Base-by-base conservation (phyloP, 2,113 vertebrate genomes). In the Muscicapa adusta region DNA sequence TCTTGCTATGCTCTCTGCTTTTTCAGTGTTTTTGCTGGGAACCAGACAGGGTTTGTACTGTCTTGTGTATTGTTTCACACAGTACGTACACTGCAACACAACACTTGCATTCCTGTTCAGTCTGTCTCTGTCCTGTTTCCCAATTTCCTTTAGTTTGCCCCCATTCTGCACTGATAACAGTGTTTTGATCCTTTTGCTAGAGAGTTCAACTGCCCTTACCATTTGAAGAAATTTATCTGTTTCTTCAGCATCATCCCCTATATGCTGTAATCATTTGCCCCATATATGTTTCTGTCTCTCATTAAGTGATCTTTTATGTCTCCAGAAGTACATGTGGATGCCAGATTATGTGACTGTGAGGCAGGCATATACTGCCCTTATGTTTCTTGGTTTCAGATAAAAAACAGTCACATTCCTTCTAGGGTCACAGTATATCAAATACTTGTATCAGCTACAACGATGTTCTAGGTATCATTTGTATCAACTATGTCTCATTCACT, bases 281-380 rank as follows among this genome's bases (percentile, higher is more conserved):
- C 43, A 51, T 89, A 13, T 26, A 92, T 10, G n/a, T 80, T 96
- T 90, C 82, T 93, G 79, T 94, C 50, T 80, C 85, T 92, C 78
- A 88, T 90, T 93, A 88, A 80, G 17, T 34, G 57, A 58, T 40
- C 42, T 88, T 90, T 89, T 54, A 5, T 62, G 85, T 62, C 71
- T 92, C 60, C 33, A 80, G 47, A 89, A 70, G 23, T 88, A 85
- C 51, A 95, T 36, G 63, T 83, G 79, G 58, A 84, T 94, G 62
- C 58, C 90, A 93, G 88, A 93, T 58, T 29, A 66, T 73, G 78
- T 26, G 31, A 85, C 54, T 85, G 14, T 63, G 72, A 90, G 60
- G 33, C 40, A 95, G 40, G 73, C 38, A 90, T 38, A 38, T 70
- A 76, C 70, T 83, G 36, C 50, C 29, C 42, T 91, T 76, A 67